Conservation (phyloP, 1,140 invertebrate species). For the Acromyrmex heyeri region DNA sequence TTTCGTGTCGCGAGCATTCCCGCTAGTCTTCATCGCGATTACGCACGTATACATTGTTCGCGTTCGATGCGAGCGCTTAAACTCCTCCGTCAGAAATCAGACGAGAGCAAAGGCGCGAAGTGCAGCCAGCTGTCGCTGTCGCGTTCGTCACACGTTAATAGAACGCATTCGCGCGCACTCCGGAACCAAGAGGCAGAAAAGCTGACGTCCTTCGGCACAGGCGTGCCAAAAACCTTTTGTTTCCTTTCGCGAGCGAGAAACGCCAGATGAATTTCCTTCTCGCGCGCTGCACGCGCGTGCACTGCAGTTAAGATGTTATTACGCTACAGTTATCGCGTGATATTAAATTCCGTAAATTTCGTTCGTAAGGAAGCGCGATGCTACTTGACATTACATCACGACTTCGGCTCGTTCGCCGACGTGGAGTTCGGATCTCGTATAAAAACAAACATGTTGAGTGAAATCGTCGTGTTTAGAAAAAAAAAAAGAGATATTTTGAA, state of each 20-base stretch:
- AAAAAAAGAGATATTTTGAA: too few relatives aligned
- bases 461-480: not conserved
- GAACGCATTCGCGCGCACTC: conserved; percentile 49
- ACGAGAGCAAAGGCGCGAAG: not conserved
- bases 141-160: conserved; percentile 37
- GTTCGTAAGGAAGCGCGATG: conserved; percentile 39
- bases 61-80: conserved; percentile 44
- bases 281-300: not conserved
- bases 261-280: conserved; percentile 42
- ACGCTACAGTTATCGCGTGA: conserved; percentile 62
- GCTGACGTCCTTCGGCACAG: conserved; percentile 47
- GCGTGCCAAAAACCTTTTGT: conserved; percentile 63
- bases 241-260: conserved; percentile 39
- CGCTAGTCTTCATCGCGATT: conserved; percentile 9
- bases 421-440: not conserved
- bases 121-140: conserved; percentile 2
- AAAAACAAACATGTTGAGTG: not conserved
- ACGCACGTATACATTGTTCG: conserved; percentile 33
- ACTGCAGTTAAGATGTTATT: conserved; percentile 57
- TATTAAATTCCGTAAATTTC: conserved; percentile 65
- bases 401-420: conserved; percentile 20
- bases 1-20: conserved; percentile 2
- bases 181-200: conserved; percentile 39
- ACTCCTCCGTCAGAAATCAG: not conserved
- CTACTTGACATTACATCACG: conserved; percentile 37